Evolutionary conservation across 2,888 invertebrate genomes (phyloP).

Genomic region (Tachina grossa): DNA sequence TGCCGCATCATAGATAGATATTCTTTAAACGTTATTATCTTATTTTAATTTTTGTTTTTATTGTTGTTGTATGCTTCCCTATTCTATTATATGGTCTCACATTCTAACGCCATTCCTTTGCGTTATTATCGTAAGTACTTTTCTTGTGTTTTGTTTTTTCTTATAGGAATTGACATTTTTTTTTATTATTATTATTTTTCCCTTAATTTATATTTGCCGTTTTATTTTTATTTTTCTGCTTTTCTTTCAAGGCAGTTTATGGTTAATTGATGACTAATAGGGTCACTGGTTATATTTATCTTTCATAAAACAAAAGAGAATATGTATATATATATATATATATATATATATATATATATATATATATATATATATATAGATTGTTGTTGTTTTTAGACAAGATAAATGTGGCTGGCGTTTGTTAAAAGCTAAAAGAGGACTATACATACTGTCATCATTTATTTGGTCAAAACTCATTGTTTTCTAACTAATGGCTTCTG

Average conservation of each 20-base stretch:
- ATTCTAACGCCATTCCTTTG: slow-evolving; percentile 4
- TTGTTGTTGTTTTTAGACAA: slow-evolving; percentile 22
- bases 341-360: too few species aligned
- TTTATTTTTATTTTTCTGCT: neutral
- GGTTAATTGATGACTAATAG: slow-evolving; percentile 70
- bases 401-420: slow-evolving; percentile 44
- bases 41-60: neutral
- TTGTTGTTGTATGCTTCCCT: slow-evolving; percentile 24
- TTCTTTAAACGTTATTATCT: slow-evolving; percentile 42
- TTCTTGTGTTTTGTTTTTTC: neutral
- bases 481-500: slow-evolving; percentile 23
- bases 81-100: neutral
- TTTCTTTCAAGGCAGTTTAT: slow-evolving; percentile 60
- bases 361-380: neutral
- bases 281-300: slow-evolving; percentile 60
- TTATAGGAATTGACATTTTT: slow-evolving; percentile 30
- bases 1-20: slow-evolving; percentile 2
- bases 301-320: neutral
- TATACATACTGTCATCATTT: slow-evolving; percentile 15
- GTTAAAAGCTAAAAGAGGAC: slow-evolving; percentile 10
- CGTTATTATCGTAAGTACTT: neutral
- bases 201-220: slow-evolving; percentile 43
- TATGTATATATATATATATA: too few species aligned
- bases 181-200: neutral
- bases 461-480: slow-evolving; percentile 16